Base-by-base conservation (phyloP, 2,888 invertebrate genomes). In the Hypomecis atomaria region DNA sequence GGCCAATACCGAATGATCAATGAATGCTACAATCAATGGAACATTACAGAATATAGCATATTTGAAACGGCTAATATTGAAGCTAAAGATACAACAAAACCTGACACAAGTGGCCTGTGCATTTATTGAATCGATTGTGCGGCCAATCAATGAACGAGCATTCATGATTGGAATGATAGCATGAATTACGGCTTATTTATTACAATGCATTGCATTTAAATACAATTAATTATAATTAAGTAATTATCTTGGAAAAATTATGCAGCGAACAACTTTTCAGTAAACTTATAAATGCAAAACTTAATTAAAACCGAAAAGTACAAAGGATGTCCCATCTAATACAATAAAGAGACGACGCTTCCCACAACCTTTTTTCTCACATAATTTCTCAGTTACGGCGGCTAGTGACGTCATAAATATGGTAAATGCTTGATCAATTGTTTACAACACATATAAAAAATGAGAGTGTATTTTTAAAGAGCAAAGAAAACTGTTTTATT, bases 381-480 rank as follows among this genome's bases (percentile, higher is more conserved):
- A 36, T 11, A 62, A 54, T 60, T 58, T 63, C 33, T 38, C 38
- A 62, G 55, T 43, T 64, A 66, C 56, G 72, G 69, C 71, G 62
- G 62, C 49, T 9, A 8, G 38, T 40, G 49, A 70, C 72, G 70
- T 73, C 76, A 76, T 76, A 79, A 76, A 77, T 71, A 77, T 74
- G 79, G 77, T 72, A 73, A 71, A 70, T 73, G 70, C 74, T 75
- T 71, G 59, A 69, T 72, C 72, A 69, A 71, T 66, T 58, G 60
- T 67, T 66, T 33, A 33, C 38, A 48, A 48, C 60, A 53, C 57
- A 66, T 69, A 61, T 62, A 57, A 68, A 68, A 71, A 69, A 70
- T 71, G 75, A 74, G 68, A 66, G 62, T 70, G 62, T 58, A 38
- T 63, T 67, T 68, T 71, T 65, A 65, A 62, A 52, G 56, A 10